Base-by-base conservation (phyloP, 2,113 vertebrate species). In the Tor tambroides region DNA sequence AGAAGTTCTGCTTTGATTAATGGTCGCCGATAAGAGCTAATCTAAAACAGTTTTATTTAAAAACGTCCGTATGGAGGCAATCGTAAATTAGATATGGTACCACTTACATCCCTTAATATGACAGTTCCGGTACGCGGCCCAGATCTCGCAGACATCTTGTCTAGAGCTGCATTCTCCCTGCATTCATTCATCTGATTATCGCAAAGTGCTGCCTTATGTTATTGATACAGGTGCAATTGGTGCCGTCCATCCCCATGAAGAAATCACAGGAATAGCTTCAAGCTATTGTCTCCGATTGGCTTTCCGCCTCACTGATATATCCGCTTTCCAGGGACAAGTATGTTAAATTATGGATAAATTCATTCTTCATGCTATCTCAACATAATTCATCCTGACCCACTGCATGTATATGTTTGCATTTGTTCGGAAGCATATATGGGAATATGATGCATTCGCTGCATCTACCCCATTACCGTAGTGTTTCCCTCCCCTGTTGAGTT, bases 161-260 rank as follows among this genome's bases (percentile, higher is more conserved):
- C 76, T 78, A 10, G 15, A 77, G 35, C 87, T 72, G 80, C 59
- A 67, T 67, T 46, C n/a, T 51, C 26, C 38, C 61, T 86, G 78
- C n/a, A 84, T 84, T 87, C 21, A 72, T 72, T 87, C 76, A 78
- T 30, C 80, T 9, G 49, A 78, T 79, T 84, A 67, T 51, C 30
- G 1, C 28, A 21, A 59, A 89, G 65, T 85, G 84, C 89, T 51
- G 41, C 32, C 74, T 69, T 75, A 77, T 87, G 87, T 79, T 85
- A 87, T 87, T 90, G 91, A 93, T 94, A 82, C 87, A 91, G 89
- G 82, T 80, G 90, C 92, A 92, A 93, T 92, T 92, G 92, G 49
- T 46, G 80, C 72, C 49, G 54, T 80, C 65, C 65, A 61, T 80
- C 67, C 80, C 84, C 59, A 15, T 72, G 46, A 85, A 71, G 71